Evolutionary conservation across 2,797 vertebrate genomes (phyloP).

Genomic region (Tamandua tetradactyla): DNA sequence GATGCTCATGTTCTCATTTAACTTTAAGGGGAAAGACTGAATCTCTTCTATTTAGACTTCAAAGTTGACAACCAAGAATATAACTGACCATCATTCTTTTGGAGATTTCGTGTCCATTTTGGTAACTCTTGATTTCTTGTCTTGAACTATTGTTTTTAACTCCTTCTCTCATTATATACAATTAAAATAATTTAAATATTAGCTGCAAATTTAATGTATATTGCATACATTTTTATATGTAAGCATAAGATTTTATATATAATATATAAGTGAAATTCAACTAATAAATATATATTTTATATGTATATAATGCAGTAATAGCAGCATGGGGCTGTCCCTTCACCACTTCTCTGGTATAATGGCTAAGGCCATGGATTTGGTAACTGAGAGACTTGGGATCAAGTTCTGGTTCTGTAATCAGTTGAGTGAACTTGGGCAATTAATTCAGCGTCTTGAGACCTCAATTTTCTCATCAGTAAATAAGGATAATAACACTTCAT

Average conservation of each 20-base stretch:
- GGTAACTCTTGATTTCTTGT: not conserved
- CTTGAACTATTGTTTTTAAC: not conserved
- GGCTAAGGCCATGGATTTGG: not conserved
- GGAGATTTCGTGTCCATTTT: not conserved
- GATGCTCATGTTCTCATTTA: not conserved
- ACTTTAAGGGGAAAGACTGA: constrained; percentile 34
- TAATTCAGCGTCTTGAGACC: not conserved
- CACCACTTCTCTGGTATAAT: not conserved
- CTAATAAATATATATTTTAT: not conserved
- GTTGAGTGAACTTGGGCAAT: not conserved
- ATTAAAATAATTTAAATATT: not conserved
- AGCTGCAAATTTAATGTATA: not conserved
- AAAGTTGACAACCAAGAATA: not conserved
- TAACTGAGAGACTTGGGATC: not conserved
- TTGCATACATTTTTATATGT: too few species aligned
- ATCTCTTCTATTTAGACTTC: constrained; percentile 40
- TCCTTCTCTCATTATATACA: not conserved
- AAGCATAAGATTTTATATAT: too few species aligned
- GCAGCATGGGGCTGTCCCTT: not conserved
- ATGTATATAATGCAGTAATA: not conserved
- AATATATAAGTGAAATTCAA: not conserved
- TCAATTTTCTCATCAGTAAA: not conserved
- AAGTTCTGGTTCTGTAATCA: not conserved
- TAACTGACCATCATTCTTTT: not conserved
- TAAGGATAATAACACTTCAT: not conserved